Percentiles rank a stretch among this genome's conserved stretches.
Evolutionary conservation across 1,140 invertebrate species (phyloP).

Genomic region (Drosophila sp.): DNA sequence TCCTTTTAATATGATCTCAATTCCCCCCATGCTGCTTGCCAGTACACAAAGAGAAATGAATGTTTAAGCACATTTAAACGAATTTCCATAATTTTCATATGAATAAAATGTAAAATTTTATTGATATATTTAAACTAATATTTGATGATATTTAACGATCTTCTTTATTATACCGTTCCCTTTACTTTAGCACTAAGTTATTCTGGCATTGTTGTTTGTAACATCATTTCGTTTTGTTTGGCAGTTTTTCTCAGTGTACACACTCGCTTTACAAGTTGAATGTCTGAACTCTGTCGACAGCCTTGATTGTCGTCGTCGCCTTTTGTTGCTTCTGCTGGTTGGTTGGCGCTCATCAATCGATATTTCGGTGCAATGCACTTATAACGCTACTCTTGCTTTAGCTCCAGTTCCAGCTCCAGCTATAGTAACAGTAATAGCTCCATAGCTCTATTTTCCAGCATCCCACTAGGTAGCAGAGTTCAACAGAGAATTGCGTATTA

Average conservation of each 20-base stretch:
- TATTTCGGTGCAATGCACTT: slow-evolving; percentile 79
- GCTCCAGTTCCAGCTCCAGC: neutral
- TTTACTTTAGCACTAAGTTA: no score
- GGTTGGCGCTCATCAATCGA: slow-evolving; percentile 64
- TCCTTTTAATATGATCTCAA: slow-evolving; percentile 60
- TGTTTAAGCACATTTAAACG: neutral
- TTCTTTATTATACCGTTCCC: no score
- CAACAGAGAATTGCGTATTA: slow-evolving; percentile 68
- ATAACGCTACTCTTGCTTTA: slow-evolving; percentile 41
- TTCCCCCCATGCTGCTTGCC: slow-evolving; percentile 13
- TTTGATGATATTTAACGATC: no score
- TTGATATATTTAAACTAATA: no score
- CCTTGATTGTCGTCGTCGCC: slow-evolving; percentile 57
- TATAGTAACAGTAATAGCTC: neutral
- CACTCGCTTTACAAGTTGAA: slow-evolving; percentile 56
- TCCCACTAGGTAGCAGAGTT: slow-evolving; percentile 30
- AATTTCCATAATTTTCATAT: neutral
- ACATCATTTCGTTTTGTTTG: neutral
- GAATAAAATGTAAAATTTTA: neutral
- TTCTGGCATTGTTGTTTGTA: no score
- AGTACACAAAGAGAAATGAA: slow-evolving; percentile 31
- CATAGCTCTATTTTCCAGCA: slow-evolving; percentile 19
- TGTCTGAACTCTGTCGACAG: slow-evolving; percentile 44
- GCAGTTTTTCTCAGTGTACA: slow-evolving; percentile 42
- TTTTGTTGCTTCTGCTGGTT: slow-evolving; percentile 49